Base-by-base conservation (phyloP, 2,797 vertebrate genomes). In the Odontamblyopus lacepedii region DNA sequence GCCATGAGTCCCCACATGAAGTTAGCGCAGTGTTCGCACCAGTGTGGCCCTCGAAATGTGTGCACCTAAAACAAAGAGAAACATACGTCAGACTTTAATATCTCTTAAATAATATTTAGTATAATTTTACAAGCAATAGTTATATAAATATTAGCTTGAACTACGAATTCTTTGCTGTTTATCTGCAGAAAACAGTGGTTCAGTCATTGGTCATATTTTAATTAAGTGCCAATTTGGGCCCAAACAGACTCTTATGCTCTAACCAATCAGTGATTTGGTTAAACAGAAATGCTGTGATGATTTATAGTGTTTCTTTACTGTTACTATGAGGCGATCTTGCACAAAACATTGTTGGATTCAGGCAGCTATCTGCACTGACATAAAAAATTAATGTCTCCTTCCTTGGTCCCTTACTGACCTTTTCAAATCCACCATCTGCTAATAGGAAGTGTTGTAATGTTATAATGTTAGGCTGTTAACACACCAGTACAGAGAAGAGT, bases 1-100 rank as follows among this genome's bases (percentile, higher is more conserved):
- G 98, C 97, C 90, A 98, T 98, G 84, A 99, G 96, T 79, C 98
- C 98, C 98, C 98, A 99, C 98, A 99, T 99, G 89, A 99, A 99
- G 90, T 97, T 99, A 92, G 98, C 98, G 80, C 98, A 99, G 92
- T 99, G 98, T 82, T 99, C 97, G 88, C 98, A 99, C 98, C 98
- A 99, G 88, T 99, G 98, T 64, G 98, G 98, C 68, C 98, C 98
- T 82, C 97, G 92, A 90, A 99, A 99, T 2, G 96, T 99, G 82
- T 99, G 98, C 83, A 99, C 97, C 98, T 99, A 88, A 89, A 92
- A 80, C 89, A 81, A 91, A 83, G 77, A 82, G 61, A 73, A 71
- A 61, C 73, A 48, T 44, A 88, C 3, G 18, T 30, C n/a, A 53
- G 50, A 55, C 27, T 32, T 53, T 55, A 15, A 57, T 55, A 50